Evolutionary conservation across 1,140 invertebrate genomes (phyloP), one percentile per base, ranked within the genome.

Genomic region (Calephelis virginiensis): DNA sequence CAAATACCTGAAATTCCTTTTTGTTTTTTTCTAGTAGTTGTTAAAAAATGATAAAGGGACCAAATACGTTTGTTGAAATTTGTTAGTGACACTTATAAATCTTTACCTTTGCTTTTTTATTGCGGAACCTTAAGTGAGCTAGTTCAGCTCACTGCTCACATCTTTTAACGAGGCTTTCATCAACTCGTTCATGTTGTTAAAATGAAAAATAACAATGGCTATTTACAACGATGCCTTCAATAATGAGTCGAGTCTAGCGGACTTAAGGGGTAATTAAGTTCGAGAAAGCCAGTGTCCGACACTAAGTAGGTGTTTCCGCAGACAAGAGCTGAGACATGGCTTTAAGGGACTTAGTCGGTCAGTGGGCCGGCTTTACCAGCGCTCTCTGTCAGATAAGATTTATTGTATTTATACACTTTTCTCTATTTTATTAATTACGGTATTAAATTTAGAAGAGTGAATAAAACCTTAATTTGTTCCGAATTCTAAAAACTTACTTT

Each of bases 261-360:
- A 49, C 63, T 69, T 67, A 72, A 6, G 45, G 64, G 74, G 77
- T 77, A 78, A 81, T 81, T 79, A 81, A 76, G 72, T 69, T 75
- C 66, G 73, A 76, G 77, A 80, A 82, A 82, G 80, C 64, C 53
- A 60, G 63, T 75, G 71, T 71, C 65, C 66, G 56, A 62, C 63
- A 65, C 73, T 78, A 77, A 80, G 71, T 79, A 67, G 71, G 68
- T 70, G 75, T 78, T 79, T 82, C 76, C 75, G 76, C 59, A 75
- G 69, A 75, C 71, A 66, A 72, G 63, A 60, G 66, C 61, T 68
- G 68, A 73, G 73, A 72, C 71, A 64, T 68, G 70, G 74, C 68
- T 73, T 75, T 72, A 75, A 76, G 78, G 72, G 77, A 76, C 69
- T 80, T 78, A 74, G 74, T 81, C 70, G 82, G 83, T 84, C 72